Conservation (phyloP, 2,888 invertebrate species). For the Ormyrus thymus region DNA sequence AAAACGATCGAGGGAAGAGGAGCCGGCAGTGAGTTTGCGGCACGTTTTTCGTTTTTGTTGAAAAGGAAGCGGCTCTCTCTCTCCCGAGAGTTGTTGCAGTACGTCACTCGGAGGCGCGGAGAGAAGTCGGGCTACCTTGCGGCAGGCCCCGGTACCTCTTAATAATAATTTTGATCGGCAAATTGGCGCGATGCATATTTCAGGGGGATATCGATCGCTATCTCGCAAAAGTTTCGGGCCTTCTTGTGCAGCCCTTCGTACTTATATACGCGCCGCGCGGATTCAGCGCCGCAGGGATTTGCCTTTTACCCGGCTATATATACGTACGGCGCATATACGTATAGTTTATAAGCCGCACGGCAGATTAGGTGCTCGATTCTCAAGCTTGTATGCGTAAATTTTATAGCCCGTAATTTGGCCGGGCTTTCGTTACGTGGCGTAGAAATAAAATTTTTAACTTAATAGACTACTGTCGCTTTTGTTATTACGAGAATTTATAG, state of each 20-base stretch:
- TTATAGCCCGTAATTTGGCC: background rate
- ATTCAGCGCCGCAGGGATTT: background rate
- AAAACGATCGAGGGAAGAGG: background rate
- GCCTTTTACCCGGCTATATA: no score
- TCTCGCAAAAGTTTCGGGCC: slow-evolving; percentile 70
- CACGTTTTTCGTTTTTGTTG: background rate
- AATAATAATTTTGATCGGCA: slow-evolving; percentile 74
- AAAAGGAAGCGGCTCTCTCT: background rate
- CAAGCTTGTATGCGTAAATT: background rate
- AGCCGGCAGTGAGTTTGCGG: background rate
- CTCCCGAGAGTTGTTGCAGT: background rate
- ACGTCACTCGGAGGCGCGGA: background rate
- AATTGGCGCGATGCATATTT: slow-evolving; percentile 73
- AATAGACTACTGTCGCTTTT: no score
- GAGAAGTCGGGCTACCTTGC: slow-evolving; percentile 15
- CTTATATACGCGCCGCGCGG: background rate
- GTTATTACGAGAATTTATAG: no score
- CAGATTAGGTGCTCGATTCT: background rate
- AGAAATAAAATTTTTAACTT: background rate
- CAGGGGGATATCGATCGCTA: slow-evolving; percentile 69
- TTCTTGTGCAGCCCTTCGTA: slow-evolving; percentile 58
- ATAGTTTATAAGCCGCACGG: background rate
- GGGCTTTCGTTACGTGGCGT: background rate
- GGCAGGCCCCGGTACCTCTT: slow-evolving; percentile 66
- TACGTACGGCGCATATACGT: background rate